Conservation (phyloP, 2,797 vertebrate species). For the Bovichtus diacanthus region DNA sequence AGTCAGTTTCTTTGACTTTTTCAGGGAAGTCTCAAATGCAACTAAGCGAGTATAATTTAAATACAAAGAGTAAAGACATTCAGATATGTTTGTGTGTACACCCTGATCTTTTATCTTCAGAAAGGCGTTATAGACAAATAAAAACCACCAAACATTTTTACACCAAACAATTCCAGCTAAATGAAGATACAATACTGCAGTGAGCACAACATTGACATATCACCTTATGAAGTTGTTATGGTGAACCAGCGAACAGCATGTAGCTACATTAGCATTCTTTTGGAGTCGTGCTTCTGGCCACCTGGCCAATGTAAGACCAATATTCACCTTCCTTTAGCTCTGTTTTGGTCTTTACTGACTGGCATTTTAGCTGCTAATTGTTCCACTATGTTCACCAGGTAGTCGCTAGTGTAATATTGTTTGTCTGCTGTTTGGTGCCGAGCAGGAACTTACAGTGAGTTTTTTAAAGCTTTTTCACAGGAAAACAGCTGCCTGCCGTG, state of each 20-base stretch:
- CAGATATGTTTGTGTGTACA: neutral
- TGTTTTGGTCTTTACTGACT: neutral
- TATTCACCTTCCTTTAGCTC: neutral
- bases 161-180: neutral
- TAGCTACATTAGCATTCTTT: too few species aligned
- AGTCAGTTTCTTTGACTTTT: constrained; percentile 3
- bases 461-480: neutral
- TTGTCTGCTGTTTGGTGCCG: neutral
- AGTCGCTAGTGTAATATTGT: neutral
- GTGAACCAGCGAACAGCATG: neutral
- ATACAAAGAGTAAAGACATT: neutral
- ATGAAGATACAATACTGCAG: neutral
- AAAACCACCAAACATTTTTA: neutral
- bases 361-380: neutral
- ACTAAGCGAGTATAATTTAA: neutral
- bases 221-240: neutral
- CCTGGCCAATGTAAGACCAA: neutral
- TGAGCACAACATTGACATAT: neutral
- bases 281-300: neutral
- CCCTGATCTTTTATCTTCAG: neutral
- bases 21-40: neutral
- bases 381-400: neutral
- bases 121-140: neutral
- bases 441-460: neutral
- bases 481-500: neutral